Evolutionary conservation across 2,113 vertebrate species (phyloP).

Genomic region (Nyctereutes procyonoides): DNA sequence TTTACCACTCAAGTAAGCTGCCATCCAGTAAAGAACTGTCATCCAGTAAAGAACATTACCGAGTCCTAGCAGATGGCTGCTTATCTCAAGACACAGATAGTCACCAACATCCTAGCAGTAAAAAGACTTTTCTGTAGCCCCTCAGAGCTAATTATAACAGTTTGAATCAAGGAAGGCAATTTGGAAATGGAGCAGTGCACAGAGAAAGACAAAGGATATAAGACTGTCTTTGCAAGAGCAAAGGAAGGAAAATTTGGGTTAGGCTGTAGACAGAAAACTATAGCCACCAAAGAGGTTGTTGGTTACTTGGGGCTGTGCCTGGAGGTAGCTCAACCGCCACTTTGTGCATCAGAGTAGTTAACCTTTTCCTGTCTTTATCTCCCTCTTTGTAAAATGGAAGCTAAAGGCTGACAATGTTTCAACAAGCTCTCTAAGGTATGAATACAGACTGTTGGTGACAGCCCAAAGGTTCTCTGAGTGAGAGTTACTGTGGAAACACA

Average conservation of each 20-base stretch:
- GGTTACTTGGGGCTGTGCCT: too few relatives aligned
- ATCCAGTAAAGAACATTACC: background rate
- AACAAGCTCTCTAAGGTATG: background rate
- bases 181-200: background rate
- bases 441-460: background rate
- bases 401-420: background rate
- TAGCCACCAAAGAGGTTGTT: background rate
- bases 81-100: background rate
- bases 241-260: background rate
- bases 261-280: background rate
- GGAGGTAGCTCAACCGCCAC: background rate
- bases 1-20: background rate
- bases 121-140: background rate
- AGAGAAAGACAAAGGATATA: background rate
- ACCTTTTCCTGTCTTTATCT: background rate
- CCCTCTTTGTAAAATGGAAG: conserved; percentile 17
- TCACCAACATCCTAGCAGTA: background rate
- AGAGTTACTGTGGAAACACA: background rate
- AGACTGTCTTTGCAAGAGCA: conserved; percentile 16
- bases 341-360: background rate
- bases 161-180: background rate
- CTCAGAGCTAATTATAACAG: background rate
- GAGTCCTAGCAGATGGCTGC: conserved; percentile 8
- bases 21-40: background rate
- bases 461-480: background rate